Percentiles rank a stretch among this genome's conserved stretches.
Conservation (phyloP, 2,888 invertebrate genomes). For the Cryptocephalus moraei region DNA sequence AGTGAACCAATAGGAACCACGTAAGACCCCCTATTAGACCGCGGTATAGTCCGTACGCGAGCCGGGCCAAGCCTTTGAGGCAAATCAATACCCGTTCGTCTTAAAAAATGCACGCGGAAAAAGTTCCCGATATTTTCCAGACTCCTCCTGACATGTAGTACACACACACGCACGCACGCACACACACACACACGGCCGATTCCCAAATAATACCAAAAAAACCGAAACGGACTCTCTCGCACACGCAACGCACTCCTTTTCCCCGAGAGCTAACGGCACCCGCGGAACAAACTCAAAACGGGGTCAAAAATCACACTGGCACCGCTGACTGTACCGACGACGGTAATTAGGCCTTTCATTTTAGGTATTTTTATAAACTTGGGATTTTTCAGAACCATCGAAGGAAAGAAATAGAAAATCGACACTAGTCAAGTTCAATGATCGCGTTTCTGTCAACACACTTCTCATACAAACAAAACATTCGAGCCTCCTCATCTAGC, state of each 20-base stretch:
- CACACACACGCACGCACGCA: too few relatives aligned
- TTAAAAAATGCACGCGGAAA: slow-evolving; percentile 36
- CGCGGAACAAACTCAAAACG: slow-evolving; percentile 35
- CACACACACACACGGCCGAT: too few relatives aligned
- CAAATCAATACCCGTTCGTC: slow-evolving; percentile 40
- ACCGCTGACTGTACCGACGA: slow-evolving; percentile 24
- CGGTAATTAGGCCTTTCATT: slow-evolving; percentile 37
- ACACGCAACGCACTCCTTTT: slow-evolving; percentile 18
- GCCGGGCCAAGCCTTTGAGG: slow-evolving; percentile 41
- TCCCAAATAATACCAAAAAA: too few relatives aligned
- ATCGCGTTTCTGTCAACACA: slow-evolving; percentile 17
- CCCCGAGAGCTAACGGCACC: slow-evolving; percentile 35
- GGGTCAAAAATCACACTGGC: slow-evolving; percentile 37
- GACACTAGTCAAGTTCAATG: slow-evolving; percentile 32
- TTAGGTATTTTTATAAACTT: slow-evolving; percentile 35
- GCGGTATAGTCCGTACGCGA: slow-evolving; percentile 38
- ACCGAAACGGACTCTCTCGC: too few relatives aligned
- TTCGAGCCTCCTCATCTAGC: too few relatives aligned
- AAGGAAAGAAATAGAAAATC: slow-evolving; percentile 35
- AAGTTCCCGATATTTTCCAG: slow-evolving; percentile 23
- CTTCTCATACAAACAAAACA: neutral
- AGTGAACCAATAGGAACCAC: slow-evolving; percentile 41
- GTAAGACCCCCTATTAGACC: slow-evolving; percentile 39
- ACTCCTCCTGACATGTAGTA: slow-evolving; percentile 7
- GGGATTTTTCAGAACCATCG: slow-evolving; percentile 32